Evolutionary conservation across 2,797 vertebrate genomes (phyloP), one percentile per base, ranked within the genome.

Genomic region (Argentina silus): DNA sequence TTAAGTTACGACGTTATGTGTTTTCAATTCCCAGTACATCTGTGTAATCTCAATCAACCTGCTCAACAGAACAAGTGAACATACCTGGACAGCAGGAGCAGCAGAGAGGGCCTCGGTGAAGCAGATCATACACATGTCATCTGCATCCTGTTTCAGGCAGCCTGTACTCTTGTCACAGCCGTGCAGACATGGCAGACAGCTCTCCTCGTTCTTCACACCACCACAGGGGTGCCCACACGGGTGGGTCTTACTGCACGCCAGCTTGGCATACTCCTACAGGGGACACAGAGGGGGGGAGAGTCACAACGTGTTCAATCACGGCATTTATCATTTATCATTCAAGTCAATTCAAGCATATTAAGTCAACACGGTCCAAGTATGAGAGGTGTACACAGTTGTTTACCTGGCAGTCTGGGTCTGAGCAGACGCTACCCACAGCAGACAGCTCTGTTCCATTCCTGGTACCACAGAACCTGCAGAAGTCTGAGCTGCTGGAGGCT

Each of bases 71-170:
- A 7, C 45, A 4, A 12, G 8, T 14, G 9, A 68, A 36, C 9
- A 7, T 87, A 99, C 98, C 97, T 99, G 98, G 76, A 99, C 92
- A 48, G 98, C 98, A 3, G 98, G 98, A 45, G 98, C 98, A 67
- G 98, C 98, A 3, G 98, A 99, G 81, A 99, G 96, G 0, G 98
- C 98, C 83, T 99, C 98, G 0, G 98, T 99, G 89, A 99, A 99
- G 87, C 98, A 99, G 85, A 99, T 96, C 98, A 99, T 99, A 85
- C 98, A 99, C 98, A 99, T 99, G 90, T 99, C 98, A 71, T 99
- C 98, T 0, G 98, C 98, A 2, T 99, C 98, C 84, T 99, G 98
- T 73, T 99, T 99, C 69, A 99, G 93, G 23, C 92, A 94, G 60
- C 95, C 89, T 0, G 95, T 91, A 12, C 81, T 96, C 89, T 98